Percentiles rank a stretch among this genome's conserved stretches.
These are phyloP conservation scores for Peromyscus aztecus DNA, from an alignment of 2,797 vertebrate species.

Conservation along the genomic window DNA sequence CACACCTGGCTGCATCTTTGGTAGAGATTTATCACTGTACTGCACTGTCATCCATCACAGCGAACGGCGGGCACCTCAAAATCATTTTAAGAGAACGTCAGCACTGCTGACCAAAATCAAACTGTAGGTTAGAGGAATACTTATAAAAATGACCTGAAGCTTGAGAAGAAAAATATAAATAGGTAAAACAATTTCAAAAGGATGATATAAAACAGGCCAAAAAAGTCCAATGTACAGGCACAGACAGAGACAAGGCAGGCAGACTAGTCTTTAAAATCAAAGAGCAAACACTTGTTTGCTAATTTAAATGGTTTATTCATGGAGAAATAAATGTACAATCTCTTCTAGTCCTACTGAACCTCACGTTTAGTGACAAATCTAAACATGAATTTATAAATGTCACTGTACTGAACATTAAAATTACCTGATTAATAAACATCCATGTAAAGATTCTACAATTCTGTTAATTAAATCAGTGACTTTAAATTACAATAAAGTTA, in stretches of 20 bases:
- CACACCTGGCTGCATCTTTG: not conserved
- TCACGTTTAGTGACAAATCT: not conserved
- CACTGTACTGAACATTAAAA: not conserved
- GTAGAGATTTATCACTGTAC: not conserved
- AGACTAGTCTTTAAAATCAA: not conserved
- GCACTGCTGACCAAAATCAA: not conserved
- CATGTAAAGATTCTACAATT: not conserved
- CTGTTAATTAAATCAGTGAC: not conserved
- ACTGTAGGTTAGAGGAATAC: not conserved
- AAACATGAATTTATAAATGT: not conserved
- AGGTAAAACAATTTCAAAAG: conserved; percentile 24
- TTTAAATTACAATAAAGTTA: not conserved
- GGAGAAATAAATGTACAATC: not conserved
- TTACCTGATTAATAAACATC: not conserved
- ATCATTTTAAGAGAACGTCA: not conserved
- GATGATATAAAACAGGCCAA: not conserved
- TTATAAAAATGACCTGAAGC: conserved; percentile 28
- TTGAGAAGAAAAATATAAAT: not conserved
- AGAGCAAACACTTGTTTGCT: not conserved
- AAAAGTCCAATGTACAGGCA: not conserved
- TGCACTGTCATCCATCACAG: not conserved
- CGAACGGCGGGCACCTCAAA: not conserved
- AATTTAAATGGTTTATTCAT: not conserved
- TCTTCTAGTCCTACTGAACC: conserved; percentile 40
- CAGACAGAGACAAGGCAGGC: not conserved